Evolutionary conservation across 2,113 vertebrate species (phyloP), one percentile per base, ranked within the genome.

Genomic region (Alexandromys fortis): DNA sequence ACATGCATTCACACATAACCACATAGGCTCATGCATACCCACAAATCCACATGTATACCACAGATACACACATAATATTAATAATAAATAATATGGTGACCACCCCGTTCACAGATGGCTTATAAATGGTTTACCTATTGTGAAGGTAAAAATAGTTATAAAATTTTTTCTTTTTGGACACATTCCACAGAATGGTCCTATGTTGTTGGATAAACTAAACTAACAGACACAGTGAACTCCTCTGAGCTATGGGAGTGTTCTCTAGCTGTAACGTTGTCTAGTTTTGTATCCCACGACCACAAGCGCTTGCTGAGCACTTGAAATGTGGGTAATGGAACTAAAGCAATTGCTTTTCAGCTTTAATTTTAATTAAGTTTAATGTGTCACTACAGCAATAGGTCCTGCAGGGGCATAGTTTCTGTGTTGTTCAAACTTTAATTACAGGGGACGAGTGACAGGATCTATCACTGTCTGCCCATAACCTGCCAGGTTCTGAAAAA

Each of bases 311-410:
- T 38, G 47, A 55, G n/a, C 12, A 52, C 70, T 86, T 78, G 26
- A 79, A 79, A 86, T 86, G 33, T 52, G 3, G 42, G 30, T 35
- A 65, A 73, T 73, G 55, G 55, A 30, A 72, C 2, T 30, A 16
- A 81, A 30, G 22, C 52, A 76, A 55, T 33, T 45, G 33, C 47
- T 49, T 30, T 83, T 70, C 92, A 52, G 83, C 86, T 92, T 85
- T 49, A 82, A 76, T 78, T 90, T 87, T 70, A 91, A 75, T 92
- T 93, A 21, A 79, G 77, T 17, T 70, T n/a, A 65, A 85, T 85
- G 38, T 45, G 28, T 33, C 26, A 12, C 28, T 30, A 33, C 22
- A 70, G 35, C 11, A 24, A 33, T 14, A 5, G 22, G 81, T 14
- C 49, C 42, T 28, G 4, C 16, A 92, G 90, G 33, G 17, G 67